These are phyloP conservation scores for Limnephilus lunatus DNA, from an alignment of 2,888 invertebrate species.

Conservation along the genomic window DNA sequence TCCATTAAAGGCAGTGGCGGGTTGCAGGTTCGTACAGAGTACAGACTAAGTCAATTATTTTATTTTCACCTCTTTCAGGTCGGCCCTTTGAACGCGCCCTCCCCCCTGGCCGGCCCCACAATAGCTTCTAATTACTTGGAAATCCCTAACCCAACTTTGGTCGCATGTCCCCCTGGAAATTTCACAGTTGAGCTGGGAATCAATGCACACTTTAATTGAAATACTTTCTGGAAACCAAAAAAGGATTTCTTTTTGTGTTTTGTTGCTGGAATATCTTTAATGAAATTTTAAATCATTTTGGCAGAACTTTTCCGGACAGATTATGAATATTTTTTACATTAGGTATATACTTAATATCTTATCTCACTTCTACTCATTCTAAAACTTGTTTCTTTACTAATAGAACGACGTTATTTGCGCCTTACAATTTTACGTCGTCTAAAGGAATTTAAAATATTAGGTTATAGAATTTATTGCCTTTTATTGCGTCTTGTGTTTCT, in stretches of 20 bases:
- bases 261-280: background rate
- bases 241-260: background rate
- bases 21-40: conserved; percentile 29
- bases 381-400: too few relatives aligned
- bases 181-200: background rate
- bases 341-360: too few relatives aligned
- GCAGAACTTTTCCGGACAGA: too few relatives aligned
- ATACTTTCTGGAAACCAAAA: conserved; percentile 37
- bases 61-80: conserved; percentile 58
- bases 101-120: conserved; percentile 46
- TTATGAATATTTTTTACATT: too few relatives aligned
- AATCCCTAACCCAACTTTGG: conserved; percentile 49
- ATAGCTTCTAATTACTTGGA: conserved; percentile 64
- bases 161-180: conserved; percentile 12
- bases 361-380: too few relatives aligned
- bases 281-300: too few relatives aligned
- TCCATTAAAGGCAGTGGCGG: background rate
- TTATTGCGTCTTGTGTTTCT: too few relatives aligned
- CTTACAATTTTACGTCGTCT: too few relatives aligned
- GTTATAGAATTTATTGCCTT: too few relatives aligned
- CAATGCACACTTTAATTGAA: conserved; percentile 43
- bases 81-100: conserved; percentile 40
- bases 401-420: too few relatives aligned
- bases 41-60: conserved; percentile 59
- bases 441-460: too few relatives aligned